Conservation (phyloP, 2,113 vertebrate genomes). For the Todiramphus chloris region DNA sequence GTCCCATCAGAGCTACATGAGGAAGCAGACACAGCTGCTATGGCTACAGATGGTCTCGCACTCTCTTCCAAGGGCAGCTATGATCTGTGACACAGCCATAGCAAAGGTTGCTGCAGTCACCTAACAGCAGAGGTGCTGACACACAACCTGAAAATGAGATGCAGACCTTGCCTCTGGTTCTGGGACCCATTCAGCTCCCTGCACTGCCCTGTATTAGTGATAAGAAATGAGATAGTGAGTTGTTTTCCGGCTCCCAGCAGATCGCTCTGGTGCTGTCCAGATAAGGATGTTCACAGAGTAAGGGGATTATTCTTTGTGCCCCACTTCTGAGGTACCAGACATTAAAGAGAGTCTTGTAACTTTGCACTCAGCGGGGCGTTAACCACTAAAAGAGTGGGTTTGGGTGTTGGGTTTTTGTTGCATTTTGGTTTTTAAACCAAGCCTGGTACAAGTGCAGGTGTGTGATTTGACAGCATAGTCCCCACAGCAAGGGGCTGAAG, state of each 20-base stretch:
- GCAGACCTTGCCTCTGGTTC: neutral
- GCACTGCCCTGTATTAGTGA: neutral
- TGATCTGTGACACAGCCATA: neutral
- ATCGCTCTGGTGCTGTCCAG: neutral
- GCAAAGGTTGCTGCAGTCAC: neutral
- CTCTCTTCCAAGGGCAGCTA: neutral
- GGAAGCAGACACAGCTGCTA: rapidly evolving
- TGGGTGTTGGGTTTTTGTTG: neutral
- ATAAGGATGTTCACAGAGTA: neutral
- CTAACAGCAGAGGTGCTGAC: neutral
- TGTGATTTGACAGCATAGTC: rapidly evolving
- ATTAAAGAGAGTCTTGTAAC: neutral
- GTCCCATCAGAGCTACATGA: neutral
- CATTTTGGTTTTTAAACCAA: neutral
- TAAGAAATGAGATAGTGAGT: neutral
- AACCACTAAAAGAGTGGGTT: neutral
- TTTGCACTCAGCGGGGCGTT: neutral
- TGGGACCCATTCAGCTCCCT: neutral
- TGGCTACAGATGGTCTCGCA: neutral
- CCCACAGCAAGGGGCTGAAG: neutral
- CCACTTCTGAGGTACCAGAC: neutral
- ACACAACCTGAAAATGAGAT: neutral
- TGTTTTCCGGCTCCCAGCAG: neutral
- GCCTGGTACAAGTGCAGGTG: neutral
- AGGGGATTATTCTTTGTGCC: neutral